These are phyloP conservation scores for Amorpha juglandis DNA, from an alignment of 2,888 invertebrate species.

Conservation along the genomic window DNA sequence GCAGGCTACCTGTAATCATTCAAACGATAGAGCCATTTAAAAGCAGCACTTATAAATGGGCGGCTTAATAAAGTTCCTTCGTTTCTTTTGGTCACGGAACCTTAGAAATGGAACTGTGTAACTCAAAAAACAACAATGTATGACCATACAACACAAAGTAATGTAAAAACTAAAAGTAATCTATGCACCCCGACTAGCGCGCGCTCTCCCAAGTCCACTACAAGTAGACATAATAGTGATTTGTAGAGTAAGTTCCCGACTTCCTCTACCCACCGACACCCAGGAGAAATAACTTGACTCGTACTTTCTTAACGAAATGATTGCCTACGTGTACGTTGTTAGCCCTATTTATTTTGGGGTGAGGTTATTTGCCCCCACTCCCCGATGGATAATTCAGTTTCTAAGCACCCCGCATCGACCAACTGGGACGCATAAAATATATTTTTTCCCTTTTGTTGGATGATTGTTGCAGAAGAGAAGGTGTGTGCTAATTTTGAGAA, in stretches of 20 bases:
- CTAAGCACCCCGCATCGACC: slow-evolving; percentile 78
- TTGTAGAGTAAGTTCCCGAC: slow-evolving; percentile 63
- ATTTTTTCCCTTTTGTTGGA: slow-evolving; percentile 47
- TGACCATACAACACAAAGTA: slow-evolving; percentile 21
- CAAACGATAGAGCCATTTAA: too few species aligned
- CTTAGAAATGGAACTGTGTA: too few species aligned
- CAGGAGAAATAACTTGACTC: slow-evolving; percentile 76
- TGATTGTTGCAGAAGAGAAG: neutral
- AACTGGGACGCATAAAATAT: slow-evolving; percentile 76
- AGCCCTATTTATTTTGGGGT: slow-evolving; percentile 78
- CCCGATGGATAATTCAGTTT: slow-evolving; percentile 80
- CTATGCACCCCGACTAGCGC: slow-evolving; percentile 44
- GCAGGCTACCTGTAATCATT: too few species aligned
- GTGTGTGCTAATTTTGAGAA: neutral
- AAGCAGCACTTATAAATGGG: too few species aligned
- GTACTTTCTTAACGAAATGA: slow-evolving; percentile 82
- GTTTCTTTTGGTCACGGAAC: too few species aligned
- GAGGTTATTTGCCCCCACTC: slow-evolving; percentile 78
- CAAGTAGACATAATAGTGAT: slow-evolving; percentile 73
- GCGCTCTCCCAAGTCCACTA: slow-evolving; percentile 56
- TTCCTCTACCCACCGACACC: slow-evolving; percentile 58
- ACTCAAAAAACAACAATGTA: slow-evolving; percentile 25
- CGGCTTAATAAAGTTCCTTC: too few species aligned
- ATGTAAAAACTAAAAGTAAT: slow-evolving; percentile 38
- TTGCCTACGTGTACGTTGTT: slow-evolving; percentile 81